Evolutionary conservation across 2,797 vertebrate species (phyloP), one percentile per base, ranked within the genome.

Genomic region (Anguilla obscura): DNA sequence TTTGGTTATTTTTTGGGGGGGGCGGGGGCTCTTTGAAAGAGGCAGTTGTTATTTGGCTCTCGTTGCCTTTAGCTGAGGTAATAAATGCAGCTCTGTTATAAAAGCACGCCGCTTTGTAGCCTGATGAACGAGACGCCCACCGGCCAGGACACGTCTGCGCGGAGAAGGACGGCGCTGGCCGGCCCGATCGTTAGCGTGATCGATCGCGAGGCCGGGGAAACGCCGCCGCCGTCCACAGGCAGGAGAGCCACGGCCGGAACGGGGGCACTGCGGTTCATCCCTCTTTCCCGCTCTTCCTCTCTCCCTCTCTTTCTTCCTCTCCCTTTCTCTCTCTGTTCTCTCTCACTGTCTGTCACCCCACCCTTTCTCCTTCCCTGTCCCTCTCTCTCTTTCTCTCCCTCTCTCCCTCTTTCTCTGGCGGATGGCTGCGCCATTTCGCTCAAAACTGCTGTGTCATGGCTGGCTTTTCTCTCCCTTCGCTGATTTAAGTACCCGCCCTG

Each of bases 351-450:
- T 8, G 27, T 27, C 69, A 0, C 27, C 69, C n/a, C 63, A 0
- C n/a, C 24, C 27, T 30, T 76, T 40, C 74, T n/a, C 6, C 56
- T 85, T 79, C 27, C 8, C n/a, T 27, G 4, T 58, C 9, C n/a
- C 89, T 86, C 69, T 71, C 9, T 40, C 45, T 33, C 69, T 85
- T 21, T 18, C 16, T 36, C 14, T 56, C 8, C 36, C 88, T 33
- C 30, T 86, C 71, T 76, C 50, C 88, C 24, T 74, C 40, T 82
- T 60, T 88, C 54, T 87, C 80, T 86, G 58, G 60, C 4, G 60
- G 30, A 30, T 36, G 69, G 33, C 30, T 33, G 27, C 12, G 21
- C 40, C 63, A 30, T 30, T 36, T 36, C 14, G 1, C 30, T 76
- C 36, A 76, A 18, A 76, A 76, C 33, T 76, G 74, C 74, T 76